Base-by-base conservation (phyloP, 2,888 invertebrate species). In the Lobophora halterata region DNA sequence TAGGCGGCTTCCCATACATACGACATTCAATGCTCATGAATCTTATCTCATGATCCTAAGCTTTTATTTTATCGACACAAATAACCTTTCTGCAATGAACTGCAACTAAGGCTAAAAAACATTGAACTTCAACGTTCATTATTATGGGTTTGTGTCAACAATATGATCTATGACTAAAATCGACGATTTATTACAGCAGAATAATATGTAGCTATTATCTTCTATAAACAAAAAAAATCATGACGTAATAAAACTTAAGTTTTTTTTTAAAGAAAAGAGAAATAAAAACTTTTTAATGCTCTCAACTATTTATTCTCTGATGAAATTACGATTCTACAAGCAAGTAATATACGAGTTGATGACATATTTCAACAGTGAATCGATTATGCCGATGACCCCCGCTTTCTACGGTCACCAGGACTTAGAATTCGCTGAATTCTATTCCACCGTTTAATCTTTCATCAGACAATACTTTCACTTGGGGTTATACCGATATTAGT, bases 341-440 rank as follows among this genome's bases (percentile, higher is more conserved):
- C 57, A 61, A 62, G 68, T 61, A 65, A 71, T 55, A 53, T 57
- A 46, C 35, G 16, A 18, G 28, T 53, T 50, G 56, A 61, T 50
- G 52, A 64, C 55, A 62, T 63, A 57, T 65, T 65, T 56, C 55
- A 56, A 64, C 63, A 64, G 69, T 63, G 69, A 68, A 67, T 66
- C 62, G 64, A 64, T 71, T 72, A 70, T 65, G 61, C 62, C 59
- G 63, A 10, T 50, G 52, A 56, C 55, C 55, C 31, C 26, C 32
- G 44, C 52, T 54, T 56, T 52, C 52, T 51, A 54, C 34, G 45
- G 50, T 54, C 52, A 54, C 41, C 50, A 52, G 52, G 49, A 50
- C 42, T 46, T 41, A 27, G 36, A 36, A 46, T 52, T 47, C 47
- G 47, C 42, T n/a, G n/a, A n/a, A n/a, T n/a, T n/a, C n/a, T 51